Percentiles rank a stretch among this genome's conserved stretches.
Conservation (phyloP, 2,113 vertebrate genomes). For the Edolisoma coerulescens region DNA sequence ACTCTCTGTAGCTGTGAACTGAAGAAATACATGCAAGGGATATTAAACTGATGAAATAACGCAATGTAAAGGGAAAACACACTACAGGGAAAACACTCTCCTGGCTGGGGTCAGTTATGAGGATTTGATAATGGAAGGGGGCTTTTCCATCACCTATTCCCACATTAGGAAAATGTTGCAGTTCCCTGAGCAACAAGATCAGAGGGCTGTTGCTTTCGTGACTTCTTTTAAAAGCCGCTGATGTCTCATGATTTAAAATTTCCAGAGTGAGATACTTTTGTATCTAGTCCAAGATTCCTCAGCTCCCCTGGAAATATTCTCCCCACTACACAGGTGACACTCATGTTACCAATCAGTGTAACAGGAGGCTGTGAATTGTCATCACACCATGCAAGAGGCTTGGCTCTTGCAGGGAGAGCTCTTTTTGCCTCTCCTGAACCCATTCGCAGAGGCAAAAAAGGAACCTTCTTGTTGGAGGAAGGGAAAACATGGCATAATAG, state of each 20-base stretch:
- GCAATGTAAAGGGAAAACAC: neutral
- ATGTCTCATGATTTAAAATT: neutral
- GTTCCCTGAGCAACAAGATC: neutral
- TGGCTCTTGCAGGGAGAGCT: neutral
- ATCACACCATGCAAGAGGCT: neutral
- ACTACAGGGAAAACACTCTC: neutral
- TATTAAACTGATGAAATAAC: constrained; percentile 17
- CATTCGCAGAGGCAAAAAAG: neutral
- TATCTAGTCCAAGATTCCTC: neutral
- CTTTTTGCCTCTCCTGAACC: neutral
- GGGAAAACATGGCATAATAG: neutral
- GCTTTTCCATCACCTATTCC: neutral
- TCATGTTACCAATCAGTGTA: neutral
- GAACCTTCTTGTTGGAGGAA: neutral
- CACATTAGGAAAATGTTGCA: neutral
- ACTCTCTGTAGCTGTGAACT: neutral
- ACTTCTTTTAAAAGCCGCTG: neutral
- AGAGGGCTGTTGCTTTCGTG: neutral
- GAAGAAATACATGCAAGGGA: constrained; percentile 16
- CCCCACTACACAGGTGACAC: neutral
- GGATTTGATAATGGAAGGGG: neutral
- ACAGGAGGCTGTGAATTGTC: neutral
- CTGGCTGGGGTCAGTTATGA: neutral
- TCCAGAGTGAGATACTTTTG: neutral
- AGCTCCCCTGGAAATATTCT: neutral